Percentiles rank a stretch among this genome's conserved stretches.
phyloP scores from a whole-genome alignment of 2,888 invertebrate genomes.

The Idaea straminata region DNA sequence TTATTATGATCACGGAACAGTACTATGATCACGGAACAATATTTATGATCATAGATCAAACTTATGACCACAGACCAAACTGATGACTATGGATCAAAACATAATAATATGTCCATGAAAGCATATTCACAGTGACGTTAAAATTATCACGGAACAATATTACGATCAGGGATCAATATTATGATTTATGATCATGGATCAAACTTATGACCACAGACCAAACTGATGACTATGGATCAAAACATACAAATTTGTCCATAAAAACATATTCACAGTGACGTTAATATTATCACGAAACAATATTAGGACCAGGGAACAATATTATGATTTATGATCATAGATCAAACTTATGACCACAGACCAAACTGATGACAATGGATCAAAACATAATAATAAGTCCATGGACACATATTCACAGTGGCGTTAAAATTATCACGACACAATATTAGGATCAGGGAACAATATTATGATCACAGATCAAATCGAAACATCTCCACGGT shows the following conservation, averaged over 20 bases:
- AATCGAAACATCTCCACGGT: conserved; percentile 6
- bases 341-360: background rate
- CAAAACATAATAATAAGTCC: too few relatives aligned
- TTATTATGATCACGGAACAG: too few relatives aligned
- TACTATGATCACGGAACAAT: too few relatives aligned
- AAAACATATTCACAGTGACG: too few relatives aligned
- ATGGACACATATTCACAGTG: too few relatives aligned
- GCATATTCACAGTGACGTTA: too few relatives aligned
- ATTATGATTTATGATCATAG: background rate
- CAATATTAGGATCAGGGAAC: background rate
- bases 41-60: background rate
- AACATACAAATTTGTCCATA: too few relatives aligned
- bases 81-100: background rate
- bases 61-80: background rate
- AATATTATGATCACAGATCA: too few relatives aligned
- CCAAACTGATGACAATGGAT: background rate
- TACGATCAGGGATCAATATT: too few relatives aligned
- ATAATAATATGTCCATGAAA: too few relatives aligned
- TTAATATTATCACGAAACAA: too few relatives aligned
- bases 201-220: background rate
- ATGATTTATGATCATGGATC: background rate
- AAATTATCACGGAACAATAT: background rate
- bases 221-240: too few relatives aligned
- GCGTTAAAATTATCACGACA: background rate
- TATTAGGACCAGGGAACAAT: background rate